phyloP scores from a whole-genome alignment of 2,113 vertebrate species.

The Athene noctua region DNA sequence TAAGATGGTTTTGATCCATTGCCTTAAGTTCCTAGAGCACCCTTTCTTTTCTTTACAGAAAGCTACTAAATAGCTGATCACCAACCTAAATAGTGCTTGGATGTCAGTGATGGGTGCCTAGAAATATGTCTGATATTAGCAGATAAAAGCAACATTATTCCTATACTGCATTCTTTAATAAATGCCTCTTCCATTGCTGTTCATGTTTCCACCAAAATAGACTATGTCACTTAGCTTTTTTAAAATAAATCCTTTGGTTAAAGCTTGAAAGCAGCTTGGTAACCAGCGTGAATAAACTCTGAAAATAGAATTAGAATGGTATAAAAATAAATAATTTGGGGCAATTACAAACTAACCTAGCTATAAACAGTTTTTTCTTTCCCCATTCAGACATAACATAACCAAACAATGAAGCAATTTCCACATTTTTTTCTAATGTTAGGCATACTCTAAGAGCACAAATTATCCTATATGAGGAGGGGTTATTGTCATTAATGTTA shows the following conservation, averaged over 20 bases:
- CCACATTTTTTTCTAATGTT: slow-evolving; percentile 41
- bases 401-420: slow-evolving; percentile 55
- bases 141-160: background rate
- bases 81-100: background rate
- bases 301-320: slow-evolving; percentile 62
- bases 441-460: background rate
- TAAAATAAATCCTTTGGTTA: slow-evolving; percentile 14
- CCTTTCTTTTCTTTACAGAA: background rate
- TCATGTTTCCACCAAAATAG: slow-evolving; percentile 42
- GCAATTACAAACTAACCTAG: slow-evolving; percentile 53
- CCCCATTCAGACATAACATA: slow-evolving; percentile 42
- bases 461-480: background rate
- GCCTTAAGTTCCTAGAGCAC: background rate
- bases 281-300: slow-evolving; percentile 32
- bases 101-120: background rate
- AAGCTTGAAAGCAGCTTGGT: slow-evolving; percentile 52
- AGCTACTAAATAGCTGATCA: background rate
- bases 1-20: background rate
- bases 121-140: background rate
- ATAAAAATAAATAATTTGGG: slow-evolving; percentile 59
- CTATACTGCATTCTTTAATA: background rate
- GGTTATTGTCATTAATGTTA: slow-evolving; percentile 8
- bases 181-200: background rate
- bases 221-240: background rate
- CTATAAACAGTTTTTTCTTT: slow-evolving; percentile 19